phyloP scores from a whole-genome alignment of 2,797 vertebrate species.

The Eurystomus glaucurus region DNA sequence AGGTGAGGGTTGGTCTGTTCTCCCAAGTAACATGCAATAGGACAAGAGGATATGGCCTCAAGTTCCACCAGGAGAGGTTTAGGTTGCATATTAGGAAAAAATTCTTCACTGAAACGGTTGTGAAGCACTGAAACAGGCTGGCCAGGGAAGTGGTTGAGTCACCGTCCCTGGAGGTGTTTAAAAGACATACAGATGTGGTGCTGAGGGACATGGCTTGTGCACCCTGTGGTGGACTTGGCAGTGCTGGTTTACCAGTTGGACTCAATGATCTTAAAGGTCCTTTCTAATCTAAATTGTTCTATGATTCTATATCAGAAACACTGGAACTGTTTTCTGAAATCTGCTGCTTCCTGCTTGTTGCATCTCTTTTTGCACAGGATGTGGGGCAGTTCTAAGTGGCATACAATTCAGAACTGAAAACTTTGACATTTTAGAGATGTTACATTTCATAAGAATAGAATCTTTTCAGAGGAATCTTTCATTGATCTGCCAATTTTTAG shows the following conservation, averaged over 20 bases:
- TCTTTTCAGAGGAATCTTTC: background rate
- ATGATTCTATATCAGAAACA: background rate
- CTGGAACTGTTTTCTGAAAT: background rate
- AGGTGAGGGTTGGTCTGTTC: too few species aligned
- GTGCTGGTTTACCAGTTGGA: background rate
- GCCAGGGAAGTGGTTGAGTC: background rate
- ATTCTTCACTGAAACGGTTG: background rate
- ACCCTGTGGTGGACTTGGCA: background rate
- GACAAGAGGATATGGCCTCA: too few species aligned
- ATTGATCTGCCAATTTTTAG: background rate
- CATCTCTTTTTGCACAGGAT: background rate
- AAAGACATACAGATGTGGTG: fast-evolving
- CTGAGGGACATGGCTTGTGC: background rate
- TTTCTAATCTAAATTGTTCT: background rate
- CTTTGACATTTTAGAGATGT: background rate
- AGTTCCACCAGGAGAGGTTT: too few species aligned
- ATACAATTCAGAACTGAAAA: background rate
- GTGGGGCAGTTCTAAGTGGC: background rate
- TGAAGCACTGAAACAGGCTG: background rate
- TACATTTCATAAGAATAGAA: background rate
- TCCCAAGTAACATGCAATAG: too few species aligned
- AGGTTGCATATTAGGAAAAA: too few species aligned
- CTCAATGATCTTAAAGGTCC: background rate
- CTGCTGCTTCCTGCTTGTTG: background rate
- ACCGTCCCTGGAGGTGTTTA: background rate